A percentile compares a stretch with the other conserved stretches of the same genome.
Evolutionary conservation across 2,797 vertebrate species (phyloP).

Genomic region (Lepidocolaptes lacrymiger): DNA sequence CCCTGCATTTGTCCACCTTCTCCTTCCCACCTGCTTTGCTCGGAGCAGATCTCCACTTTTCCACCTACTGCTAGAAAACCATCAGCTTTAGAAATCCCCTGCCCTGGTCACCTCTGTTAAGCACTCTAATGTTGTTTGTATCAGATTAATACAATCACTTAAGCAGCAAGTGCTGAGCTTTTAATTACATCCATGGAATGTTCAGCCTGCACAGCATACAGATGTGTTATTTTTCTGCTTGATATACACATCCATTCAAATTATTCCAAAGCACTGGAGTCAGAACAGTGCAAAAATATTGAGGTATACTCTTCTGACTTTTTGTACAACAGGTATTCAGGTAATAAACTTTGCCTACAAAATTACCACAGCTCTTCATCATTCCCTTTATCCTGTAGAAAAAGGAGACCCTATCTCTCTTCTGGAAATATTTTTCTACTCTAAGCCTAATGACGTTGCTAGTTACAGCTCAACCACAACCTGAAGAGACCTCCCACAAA

Average conservation of each 20-base stretch:
- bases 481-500: background rate
- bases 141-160: background rate
- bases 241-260: background rate
- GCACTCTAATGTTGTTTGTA: background rate
- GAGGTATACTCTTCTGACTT: background rate
- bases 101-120: background rate
- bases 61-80: background rate
- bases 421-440: background rate
- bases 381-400: background rate
- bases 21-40: fast-evolving
- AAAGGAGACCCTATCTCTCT: background rate
- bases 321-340: background rate
- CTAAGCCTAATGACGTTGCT: background rate
- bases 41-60: background rate
- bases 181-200: background rate
- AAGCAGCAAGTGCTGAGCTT: background rate
- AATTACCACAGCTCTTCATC: background rate
- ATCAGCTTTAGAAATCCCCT: background rate
- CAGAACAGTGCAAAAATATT: background rate
- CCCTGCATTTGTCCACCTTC: background rate
- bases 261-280: background rate
- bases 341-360: background rate
- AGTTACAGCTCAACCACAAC: background rate
- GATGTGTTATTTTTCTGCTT: slow-evolving; percentile 3
- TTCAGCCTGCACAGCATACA: background rate